Percentiles rank a stretch among this genome's conserved stretches.
Evolutionary conservation across 1,140 invertebrate species (phyloP).

Genomic region (Sarcophaga peregrina): DNA sequence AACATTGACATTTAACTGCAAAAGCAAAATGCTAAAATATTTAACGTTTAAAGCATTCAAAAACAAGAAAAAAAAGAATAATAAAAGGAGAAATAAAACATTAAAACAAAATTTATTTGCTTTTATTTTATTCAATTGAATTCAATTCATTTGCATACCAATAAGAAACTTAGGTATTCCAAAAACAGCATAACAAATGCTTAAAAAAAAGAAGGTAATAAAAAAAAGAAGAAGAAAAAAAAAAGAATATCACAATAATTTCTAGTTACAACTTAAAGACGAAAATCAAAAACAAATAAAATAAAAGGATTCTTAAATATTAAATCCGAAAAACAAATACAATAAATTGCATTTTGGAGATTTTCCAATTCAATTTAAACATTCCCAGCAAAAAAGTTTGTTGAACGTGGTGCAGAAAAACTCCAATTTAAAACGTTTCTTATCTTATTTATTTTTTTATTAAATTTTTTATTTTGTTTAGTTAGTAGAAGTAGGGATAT

Average conservation of each 20-base stretch:
- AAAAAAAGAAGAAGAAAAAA: background rate
- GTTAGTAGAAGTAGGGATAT: too few relatives aligned
- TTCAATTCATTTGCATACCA: conserved; percentile 30
- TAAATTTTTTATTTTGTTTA: too few relatives aligned
- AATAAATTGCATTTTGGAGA: background rate
- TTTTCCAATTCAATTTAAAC: background rate
- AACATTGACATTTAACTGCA: conserved; percentile 1
- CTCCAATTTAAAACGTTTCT: too few relatives aligned
- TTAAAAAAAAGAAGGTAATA: conserved; percentile 31
- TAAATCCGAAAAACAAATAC: background rate
- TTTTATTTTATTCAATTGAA: background rate
- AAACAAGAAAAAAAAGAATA: background rate
- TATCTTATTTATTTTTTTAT: too few relatives aligned
- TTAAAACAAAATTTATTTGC: background rate
- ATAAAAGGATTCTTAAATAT: conserved; percentile 4
- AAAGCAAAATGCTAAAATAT: conserved; percentile 13
- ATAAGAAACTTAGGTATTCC: conserved; percentile 36
- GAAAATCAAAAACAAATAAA: conserved; percentile 26
- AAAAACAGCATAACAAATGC: conserved; percentile 40
- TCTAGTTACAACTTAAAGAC: background rate
- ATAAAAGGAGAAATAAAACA: background rate
- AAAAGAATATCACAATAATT: conserved; percentile 41
- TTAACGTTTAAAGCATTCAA: background rate
- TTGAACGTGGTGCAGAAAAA: background rate
- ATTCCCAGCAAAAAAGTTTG: background rate